Evolutionary conservation across 2,113 vertebrate genomes (phyloP).

Genomic region (Heterotis niloticus): DNA sequence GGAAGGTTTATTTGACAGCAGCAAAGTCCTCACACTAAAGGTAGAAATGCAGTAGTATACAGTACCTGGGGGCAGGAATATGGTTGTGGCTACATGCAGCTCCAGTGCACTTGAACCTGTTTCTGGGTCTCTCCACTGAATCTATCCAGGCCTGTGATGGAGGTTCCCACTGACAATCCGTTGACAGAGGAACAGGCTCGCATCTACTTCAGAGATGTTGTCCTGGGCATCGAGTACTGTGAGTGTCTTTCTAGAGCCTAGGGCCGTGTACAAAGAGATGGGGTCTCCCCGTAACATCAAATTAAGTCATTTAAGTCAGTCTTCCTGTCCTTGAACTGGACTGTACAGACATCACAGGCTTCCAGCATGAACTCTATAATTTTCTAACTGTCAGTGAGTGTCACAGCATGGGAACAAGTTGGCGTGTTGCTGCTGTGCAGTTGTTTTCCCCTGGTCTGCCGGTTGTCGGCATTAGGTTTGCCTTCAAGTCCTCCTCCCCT

Average conservation of each 20-base stretch:
- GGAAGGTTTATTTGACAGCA: no score
- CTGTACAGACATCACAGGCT: background rate
- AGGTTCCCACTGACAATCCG: constrained; percentile 82
- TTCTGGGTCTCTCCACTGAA: background rate
- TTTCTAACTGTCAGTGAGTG: no score
- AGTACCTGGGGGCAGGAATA: no score
- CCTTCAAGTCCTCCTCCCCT: no score
- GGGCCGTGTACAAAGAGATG: no score
- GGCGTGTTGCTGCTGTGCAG: no score
- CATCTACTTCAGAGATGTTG: constrained; percentile 85
- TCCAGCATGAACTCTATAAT: background rate
- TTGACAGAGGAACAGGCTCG: constrained; percentile 81
- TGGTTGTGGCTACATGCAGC: background rate
- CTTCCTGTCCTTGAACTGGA: background rate
- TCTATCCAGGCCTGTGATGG: constrained; percentile 80
- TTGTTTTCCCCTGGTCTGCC: no score
- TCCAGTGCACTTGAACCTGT: background rate
- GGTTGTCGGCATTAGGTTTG: no score
- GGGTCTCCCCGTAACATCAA: no score
- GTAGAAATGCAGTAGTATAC: background rate
- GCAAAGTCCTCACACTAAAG: no score
- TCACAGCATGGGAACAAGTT: no score
- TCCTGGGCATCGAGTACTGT: constrained; percentile 94
- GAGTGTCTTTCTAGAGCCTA: constrained; percentile 49
- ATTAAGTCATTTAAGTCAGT: background rate